phyloP scores from a whole-genome alignment of 2,888 invertebrate genomes.

The Melinaea menophilus region DNA sequence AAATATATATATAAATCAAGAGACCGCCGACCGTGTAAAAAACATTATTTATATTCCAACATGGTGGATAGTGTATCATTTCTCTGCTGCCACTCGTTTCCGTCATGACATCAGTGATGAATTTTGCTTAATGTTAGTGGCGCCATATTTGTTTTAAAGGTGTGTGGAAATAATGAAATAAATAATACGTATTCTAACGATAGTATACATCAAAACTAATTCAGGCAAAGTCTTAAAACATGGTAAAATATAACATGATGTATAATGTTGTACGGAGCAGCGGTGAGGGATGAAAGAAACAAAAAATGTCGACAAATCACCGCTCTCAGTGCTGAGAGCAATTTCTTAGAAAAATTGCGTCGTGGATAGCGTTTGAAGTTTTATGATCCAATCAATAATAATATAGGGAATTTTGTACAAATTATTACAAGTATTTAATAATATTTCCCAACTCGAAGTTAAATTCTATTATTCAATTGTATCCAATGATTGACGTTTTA shows the following conservation, averaged over 20 bases:
- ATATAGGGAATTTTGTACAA: not conserved
- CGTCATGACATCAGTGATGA: constrained; percentile 27
- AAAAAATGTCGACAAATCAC: constrained; percentile 37
- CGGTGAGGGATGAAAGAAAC: too few relatives aligned
- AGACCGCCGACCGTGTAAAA: not conserved
- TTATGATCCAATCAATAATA: constrained; percentile 3
- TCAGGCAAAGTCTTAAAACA: too few relatives aligned
- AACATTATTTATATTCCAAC: constrained; percentile 26
- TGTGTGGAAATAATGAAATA: too few relatives aligned
- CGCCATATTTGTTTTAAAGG: too few relatives aligned
- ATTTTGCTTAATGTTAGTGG: not conserved
- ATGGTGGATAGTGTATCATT: constrained; percentile 30
- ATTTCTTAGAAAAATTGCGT: constrained; percentile 35
- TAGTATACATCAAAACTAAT: too few relatives aligned
- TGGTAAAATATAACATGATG: too few relatives aligned
- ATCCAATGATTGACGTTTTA: too few relatives aligned
- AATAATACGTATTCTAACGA: too few relatives aligned
- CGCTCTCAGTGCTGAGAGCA: constrained; percentile 29
- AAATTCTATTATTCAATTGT: too few relatives aligned
- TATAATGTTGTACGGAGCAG: constrained; percentile 12
- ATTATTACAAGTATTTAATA: too few relatives aligned
- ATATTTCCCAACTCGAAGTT: constrained; percentile 2
- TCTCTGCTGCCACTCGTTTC: constrained; percentile 28
- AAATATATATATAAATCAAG: not conserved
- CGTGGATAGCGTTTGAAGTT: constrained; percentile 17